These are phyloP conservation scores for Pristis pectinata DNA, from an alignment of 2,797 vertebrate species.

Conservation along the genomic window DNA sequence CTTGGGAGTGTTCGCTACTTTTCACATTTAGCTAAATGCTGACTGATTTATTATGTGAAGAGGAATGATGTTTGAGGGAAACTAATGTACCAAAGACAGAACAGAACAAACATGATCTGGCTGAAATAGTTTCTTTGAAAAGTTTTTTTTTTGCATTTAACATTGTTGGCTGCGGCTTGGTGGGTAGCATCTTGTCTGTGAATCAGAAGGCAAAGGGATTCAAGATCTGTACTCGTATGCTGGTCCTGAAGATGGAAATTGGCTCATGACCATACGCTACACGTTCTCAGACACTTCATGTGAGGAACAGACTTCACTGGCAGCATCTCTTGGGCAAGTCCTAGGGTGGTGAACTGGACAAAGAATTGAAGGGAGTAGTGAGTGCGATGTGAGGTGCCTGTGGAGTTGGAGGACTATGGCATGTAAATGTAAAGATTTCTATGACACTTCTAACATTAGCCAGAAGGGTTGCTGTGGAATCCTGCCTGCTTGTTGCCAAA, in stretches of 20 bases:
- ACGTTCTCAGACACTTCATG: background rate
- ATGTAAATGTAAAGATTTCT: background rate
- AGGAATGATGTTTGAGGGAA: conserved; percentile 1
- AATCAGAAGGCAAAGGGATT: too few relatives aligned
- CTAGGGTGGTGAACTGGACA: background rate
- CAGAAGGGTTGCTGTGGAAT: background rate
- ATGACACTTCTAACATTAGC: too few relatives aligned
- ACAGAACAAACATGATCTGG: background rate
- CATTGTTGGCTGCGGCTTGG: too few relatives aligned
- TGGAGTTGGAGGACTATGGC: too few relatives aligned
- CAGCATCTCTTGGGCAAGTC: background rate
- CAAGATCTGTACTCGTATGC: background rate
- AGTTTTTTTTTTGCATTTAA: background rate
- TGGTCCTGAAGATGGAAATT: background rate
- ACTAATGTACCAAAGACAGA: background rate
- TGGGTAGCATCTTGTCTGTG: too few relatives aligned
- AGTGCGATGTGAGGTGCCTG: too few relatives aligned
- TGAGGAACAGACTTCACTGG: background rate
- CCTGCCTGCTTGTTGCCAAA: background rate
- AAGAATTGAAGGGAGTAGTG: too few relatives aligned
- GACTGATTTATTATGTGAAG: background rate
- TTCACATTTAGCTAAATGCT: background rate
- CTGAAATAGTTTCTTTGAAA: background rate
- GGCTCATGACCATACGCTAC: background rate
- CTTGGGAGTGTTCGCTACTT: background rate